Conservation (phyloP, 1,140 invertebrate genomes). For the Cydia strobilella region DNA sequence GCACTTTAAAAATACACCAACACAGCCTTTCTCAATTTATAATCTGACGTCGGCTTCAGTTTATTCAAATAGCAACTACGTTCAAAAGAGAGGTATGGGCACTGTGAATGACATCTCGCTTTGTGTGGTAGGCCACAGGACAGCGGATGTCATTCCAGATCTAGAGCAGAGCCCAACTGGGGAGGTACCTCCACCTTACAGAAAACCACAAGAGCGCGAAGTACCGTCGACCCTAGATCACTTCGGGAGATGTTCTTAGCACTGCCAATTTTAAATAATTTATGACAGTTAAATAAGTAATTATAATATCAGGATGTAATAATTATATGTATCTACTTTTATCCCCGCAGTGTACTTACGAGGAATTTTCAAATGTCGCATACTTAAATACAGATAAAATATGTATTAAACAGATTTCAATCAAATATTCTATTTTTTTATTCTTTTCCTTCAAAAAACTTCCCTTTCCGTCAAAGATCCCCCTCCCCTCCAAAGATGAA, state of each 20-base stretch:
- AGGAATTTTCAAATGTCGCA: background rate
- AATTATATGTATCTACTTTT: background rate
- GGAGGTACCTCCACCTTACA: too few species aligned
- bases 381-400: conserved; percentile 8
- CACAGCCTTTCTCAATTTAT: background rate
- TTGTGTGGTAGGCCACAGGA: too few species aligned
- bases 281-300: background rate
- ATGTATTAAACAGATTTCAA: conserved; percentile 6
- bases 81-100: too few species aligned
- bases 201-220: background rate
- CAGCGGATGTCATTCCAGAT: too few species aligned
- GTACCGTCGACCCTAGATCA: background rate
- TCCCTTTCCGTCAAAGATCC: too few species aligned
- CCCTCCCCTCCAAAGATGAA: too few species aligned
- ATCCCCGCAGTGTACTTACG: background rate
- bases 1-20: background rate
- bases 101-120: too few species aligned
- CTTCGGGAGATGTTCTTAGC: background rate
- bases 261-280: background rate
- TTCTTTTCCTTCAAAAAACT: too few species aligned
- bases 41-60: background rate
- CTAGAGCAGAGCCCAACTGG: too few species aligned
- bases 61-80: background rate
- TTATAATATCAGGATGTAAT: background rate
- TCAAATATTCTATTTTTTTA: background rate